These are phyloP conservation scores for Oryctes rhinoceros DNA, from an alignment of 1,140 invertebrate species.

Conservation along the genomic window DNA sequence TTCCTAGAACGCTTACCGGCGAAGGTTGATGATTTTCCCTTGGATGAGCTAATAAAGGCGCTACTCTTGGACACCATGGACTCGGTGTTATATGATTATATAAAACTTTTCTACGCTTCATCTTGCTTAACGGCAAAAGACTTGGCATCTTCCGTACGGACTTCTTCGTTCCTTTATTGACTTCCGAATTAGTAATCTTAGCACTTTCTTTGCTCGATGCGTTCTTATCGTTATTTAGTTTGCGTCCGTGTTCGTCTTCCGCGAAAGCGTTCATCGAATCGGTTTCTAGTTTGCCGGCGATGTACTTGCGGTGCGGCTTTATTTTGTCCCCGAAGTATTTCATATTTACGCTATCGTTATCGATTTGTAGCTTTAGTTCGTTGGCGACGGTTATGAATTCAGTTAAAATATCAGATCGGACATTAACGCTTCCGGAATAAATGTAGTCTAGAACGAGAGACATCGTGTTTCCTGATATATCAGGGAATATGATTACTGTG, in stretches of 20 bases:
- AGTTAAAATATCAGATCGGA: constrained; percentile 50
- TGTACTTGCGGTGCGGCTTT: background rate
- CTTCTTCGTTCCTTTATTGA: constrained; percentile 11
- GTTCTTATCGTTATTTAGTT: background rate
- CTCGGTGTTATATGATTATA: constrained; percentile 56
- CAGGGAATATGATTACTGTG: constrained; percentile 56
- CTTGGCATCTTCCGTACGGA: constrained; percentile 52
- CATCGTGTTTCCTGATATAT: constrained; percentile 54
- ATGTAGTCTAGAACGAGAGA: constrained; percentile 59
- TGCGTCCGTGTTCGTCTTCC: background rate
- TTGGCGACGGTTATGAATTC: constrained; percentile 55
- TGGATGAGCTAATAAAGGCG: constrained; percentile 53
- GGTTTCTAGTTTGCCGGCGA: background rate
- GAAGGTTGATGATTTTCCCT: constrained; percentile 46
- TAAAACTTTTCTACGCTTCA: constrained; percentile 48
- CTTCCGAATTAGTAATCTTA: background rate
- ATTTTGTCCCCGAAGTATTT: constrained; percentile 6
- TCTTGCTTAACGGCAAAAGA: constrained; percentile 53
- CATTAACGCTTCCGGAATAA: constrained; percentile 55
- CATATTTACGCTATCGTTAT: constrained; percentile 44
- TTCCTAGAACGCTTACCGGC: background rate
- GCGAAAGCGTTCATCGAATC: background rate
- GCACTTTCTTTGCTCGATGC: background rate
- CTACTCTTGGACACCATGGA: constrained; percentile 56
- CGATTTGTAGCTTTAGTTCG: constrained; percentile 53